These are phyloP conservation scores for Electrona antarctica DNA, from an alignment of 2,113 vertebrate species.

Conservation along the genomic window DNA sequence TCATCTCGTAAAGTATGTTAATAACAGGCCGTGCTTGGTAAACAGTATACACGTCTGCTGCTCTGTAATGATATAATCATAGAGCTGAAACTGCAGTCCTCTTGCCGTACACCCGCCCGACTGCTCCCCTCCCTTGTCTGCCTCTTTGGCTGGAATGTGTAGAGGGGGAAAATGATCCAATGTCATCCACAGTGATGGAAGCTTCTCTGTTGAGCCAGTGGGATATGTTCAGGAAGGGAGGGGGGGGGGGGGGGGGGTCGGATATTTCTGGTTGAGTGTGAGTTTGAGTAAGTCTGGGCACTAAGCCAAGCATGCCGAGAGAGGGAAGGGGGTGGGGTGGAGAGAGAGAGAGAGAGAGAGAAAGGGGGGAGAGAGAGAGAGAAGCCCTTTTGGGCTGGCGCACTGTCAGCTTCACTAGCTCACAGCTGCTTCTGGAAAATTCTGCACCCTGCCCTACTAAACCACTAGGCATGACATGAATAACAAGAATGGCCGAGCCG, in stretches of 20 bases:
- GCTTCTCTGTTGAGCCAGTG: slow-evolving; percentile 85
- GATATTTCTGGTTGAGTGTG: slow-evolving; percentile 79
- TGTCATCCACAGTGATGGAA: slow-evolving; percentile 87
- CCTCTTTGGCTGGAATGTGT: slow-evolving; percentile 72
- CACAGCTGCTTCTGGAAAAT: slow-evolving; percentile 98
- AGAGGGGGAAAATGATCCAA: slow-evolving; percentile 81
- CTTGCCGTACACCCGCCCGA: slow-evolving; percentile 14
- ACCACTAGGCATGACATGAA: slow-evolving; percentile 88
- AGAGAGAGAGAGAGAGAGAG: slow-evolving; percentile 13
- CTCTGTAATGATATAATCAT: slow-evolving; percentile 90
- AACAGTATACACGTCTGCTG: slow-evolving; percentile 86
- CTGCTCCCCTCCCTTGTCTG: slow-evolving; percentile 12
- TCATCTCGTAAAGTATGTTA: slow-evolving; percentile 81
- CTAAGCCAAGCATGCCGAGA: slow-evolving; percentile 84
- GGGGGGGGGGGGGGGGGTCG: slow-evolving; percentile 18
- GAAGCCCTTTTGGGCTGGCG: slow-evolving; percentile 83
- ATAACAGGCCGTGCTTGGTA: slow-evolving; percentile 87
- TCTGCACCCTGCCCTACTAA: slow-evolving; percentile 88
- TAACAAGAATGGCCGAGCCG: slow-evolving; percentile 71
- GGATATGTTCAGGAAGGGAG: slow-evolving; percentile 80
- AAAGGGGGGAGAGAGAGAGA: slow-evolving; percentile 50
- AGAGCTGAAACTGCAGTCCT: slow-evolving; percentile 79
- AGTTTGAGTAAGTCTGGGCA: slow-evolving; percentile 87
- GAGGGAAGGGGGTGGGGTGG: slow-evolving; percentile 51
- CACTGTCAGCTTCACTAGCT: slow-evolving; percentile 81